phyloP scores from a whole-genome alignment of 2,888 invertebrate species.

The Drosophila monieri region DNA sequence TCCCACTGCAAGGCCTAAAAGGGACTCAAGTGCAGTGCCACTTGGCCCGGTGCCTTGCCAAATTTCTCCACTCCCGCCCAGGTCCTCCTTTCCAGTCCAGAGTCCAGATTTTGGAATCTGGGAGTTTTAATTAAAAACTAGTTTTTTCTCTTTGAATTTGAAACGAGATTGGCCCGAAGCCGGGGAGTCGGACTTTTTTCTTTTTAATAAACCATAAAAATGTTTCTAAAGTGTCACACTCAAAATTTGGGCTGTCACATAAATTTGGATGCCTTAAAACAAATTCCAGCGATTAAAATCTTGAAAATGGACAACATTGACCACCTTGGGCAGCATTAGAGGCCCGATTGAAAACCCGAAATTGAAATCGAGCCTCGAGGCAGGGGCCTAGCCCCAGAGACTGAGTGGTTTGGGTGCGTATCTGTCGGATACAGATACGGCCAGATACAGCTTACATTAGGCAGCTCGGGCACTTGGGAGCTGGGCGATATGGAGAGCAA shows the following conservation, averaged over 20 bases:
- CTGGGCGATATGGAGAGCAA: slow-evolving; percentile 5
- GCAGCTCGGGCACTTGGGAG: slow-evolving; percentile 12
- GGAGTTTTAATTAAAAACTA: slow-evolving; percentile 56
- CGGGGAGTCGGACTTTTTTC: slow-evolving; percentile 44
- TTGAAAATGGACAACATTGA: slow-evolving; percentile 38
- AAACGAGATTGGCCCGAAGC: slow-evolving; percentile 30
- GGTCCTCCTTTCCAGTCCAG: not conserved
- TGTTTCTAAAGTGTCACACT: slow-evolving; percentile 70
- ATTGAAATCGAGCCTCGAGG: slow-evolving; percentile 22
- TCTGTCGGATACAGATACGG: slow-evolving; percentile 29
- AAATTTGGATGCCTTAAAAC: slow-evolving; percentile 57
- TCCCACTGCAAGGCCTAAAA: slow-evolving; percentile 47
- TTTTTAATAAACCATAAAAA: slow-evolving; percentile 56
- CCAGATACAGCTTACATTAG: slow-evolving; percentile 30
- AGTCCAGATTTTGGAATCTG: slow-evolving; percentile 13
- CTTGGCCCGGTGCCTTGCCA: slow-evolving; percentile 51
- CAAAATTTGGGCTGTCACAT: slow-evolving; percentile 71
- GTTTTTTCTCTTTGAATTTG: slow-evolving; percentile 51
- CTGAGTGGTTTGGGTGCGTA: slow-evolving; percentile 41
- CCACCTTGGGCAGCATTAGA: slow-evolving; percentile 20
- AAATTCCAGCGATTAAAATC: slow-evolving; percentile 63
- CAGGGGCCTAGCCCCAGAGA: not conserved
- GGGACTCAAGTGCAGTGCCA: slow-evolving; percentile 67
- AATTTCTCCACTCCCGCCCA: slow-evolving; percentile 28
- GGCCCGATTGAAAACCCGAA: slow-evolving; percentile 32